Evolutionary conservation across 2,113 vertebrate species (phyloP).

Genomic region (Gadus macrocephalus): DNA sequence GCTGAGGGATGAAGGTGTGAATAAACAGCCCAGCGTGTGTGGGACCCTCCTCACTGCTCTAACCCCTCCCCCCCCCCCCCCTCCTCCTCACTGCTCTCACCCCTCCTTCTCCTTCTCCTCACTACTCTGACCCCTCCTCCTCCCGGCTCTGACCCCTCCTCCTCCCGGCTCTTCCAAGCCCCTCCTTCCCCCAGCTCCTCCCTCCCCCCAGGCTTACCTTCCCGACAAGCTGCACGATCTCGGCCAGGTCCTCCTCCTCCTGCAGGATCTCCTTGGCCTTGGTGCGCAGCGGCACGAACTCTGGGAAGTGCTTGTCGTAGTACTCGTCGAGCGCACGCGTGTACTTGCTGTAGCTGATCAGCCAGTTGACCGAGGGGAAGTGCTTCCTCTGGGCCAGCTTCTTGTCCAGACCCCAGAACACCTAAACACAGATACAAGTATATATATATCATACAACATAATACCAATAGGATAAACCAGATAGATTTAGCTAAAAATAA

Average conservation of each 20-base stretch:
- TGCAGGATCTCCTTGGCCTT: constrained; percentile 97
- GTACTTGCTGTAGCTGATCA: constrained; percentile 99
- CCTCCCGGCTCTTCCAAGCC: neutral
- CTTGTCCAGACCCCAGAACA: constrained; percentile 98
- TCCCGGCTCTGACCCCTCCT: neutral
- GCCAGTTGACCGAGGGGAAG: constrained; percentile 97
- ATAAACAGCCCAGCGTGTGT: too few relatives aligned
- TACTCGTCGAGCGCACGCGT: constrained; percentile 91
- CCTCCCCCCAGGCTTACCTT: constrained; percentile 72
- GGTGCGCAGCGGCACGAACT: constrained; percentile 93
- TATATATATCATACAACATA: neutral
- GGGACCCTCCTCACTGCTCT: too few relatives aligned
- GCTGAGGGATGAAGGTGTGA: too few relatives aligned
- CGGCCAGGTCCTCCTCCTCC: constrained; percentile 95
- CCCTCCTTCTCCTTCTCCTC: too few relatives aligned
- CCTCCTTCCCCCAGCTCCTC: too few relatives aligned
- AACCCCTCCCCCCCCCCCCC: too few relatives aligned
- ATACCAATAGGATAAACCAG: neutral
- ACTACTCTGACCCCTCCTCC: too few relatives aligned
- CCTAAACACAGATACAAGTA: constrained; percentile 62
- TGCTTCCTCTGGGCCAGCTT: constrained; percentile 97
- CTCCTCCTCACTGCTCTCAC: too few relatives aligned
- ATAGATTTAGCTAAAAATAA: neutral
- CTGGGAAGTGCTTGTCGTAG: constrained; percentile 95
- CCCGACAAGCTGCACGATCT: constrained; percentile 98